Evolutionary conservation across 2,797 vertebrate genomes (phyloP).

Genomic region (Mycteria americana): DNA sequence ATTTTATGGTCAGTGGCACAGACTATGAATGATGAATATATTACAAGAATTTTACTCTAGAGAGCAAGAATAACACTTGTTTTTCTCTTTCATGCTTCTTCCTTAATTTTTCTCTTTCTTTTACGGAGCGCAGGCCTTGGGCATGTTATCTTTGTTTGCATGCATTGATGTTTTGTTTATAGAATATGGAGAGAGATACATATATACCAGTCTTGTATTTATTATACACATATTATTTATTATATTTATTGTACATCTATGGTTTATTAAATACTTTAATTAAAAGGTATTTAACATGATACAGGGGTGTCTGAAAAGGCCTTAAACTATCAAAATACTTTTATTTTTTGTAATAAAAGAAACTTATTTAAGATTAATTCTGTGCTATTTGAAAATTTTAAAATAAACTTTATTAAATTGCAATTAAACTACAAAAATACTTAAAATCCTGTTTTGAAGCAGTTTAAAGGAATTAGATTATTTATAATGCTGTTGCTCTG

Average conservation of each 20-base stretch:
- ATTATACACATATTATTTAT: neutral
- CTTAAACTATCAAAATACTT: constrained; percentile 18
- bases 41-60: neutral
- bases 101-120: constrained; percentile 36
- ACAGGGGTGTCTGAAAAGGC: constrained; percentile 48
- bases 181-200: neutral
- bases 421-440: constrained; percentile 39
- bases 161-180: constrained; percentile 1
- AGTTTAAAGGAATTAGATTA: neutral
- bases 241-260: constrained; percentile 16
- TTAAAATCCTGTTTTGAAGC: neutral
- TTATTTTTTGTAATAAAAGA: neutral
- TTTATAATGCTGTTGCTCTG: neutral
- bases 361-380: neutral
- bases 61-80: neutral
- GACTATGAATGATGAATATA: neutral
- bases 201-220: neutral
- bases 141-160: constrained; percentile 38
- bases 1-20: constrained; percentile 36
- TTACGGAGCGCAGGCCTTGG: constrained; percentile 1
- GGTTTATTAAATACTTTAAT: constrained; percentile 59
- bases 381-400: neutral
- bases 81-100: constrained; percentile 33
- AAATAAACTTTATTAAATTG: neutral
- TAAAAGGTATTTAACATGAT: constrained; percentile 64